phyloP scores from a whole-genome alignment of 2,888 invertebrate genomes.

The Junonia oenone region DNA sequence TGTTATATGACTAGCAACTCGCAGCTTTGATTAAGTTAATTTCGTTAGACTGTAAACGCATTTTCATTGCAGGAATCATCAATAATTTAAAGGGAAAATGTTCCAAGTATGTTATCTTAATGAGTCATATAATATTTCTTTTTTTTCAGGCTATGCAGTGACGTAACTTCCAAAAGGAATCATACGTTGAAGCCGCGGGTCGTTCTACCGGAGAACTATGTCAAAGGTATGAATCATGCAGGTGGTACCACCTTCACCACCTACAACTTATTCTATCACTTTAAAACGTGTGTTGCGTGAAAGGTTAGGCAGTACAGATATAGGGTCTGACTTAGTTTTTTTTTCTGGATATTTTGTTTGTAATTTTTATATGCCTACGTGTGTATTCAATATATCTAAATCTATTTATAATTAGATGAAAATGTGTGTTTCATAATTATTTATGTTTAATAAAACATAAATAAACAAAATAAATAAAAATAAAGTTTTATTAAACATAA shows the following conservation, averaged over 20 bases:
- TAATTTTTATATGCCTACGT: not conserved
- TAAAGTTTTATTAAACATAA: no score
- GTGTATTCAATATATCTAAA: no score
- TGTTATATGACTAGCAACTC: no score
- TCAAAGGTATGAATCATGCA: slow-evolving; percentile 80
- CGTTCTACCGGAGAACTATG: slow-evolving; percentile 85
- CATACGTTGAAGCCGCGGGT: slow-evolving; percentile 83
- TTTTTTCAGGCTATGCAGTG: slow-evolving; percentile 70
- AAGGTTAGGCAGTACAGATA: not conserved
- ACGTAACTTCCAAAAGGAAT: slow-evolving; percentile 76
- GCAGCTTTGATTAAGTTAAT: no score
- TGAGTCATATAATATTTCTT: not conserved
- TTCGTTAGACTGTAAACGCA: no score
- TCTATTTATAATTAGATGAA: no score
- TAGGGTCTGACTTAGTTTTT: not conserved
- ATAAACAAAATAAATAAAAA: no score
- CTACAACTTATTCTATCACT: not conserved
- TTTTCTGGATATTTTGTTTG: not conserved
- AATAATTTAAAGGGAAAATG: no score
- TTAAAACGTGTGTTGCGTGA: not conserved
- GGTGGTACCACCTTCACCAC: not conserved
- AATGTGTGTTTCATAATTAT: no score
- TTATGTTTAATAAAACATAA: no score
- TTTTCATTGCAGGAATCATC: no score
- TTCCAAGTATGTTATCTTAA: no score